Percentiles rank a stretch among this genome's conserved stretches.
phyloP scores from a whole-genome alignment of 1,140 invertebrate genomes.

The Pseudobourletiella spinata region DNA sequence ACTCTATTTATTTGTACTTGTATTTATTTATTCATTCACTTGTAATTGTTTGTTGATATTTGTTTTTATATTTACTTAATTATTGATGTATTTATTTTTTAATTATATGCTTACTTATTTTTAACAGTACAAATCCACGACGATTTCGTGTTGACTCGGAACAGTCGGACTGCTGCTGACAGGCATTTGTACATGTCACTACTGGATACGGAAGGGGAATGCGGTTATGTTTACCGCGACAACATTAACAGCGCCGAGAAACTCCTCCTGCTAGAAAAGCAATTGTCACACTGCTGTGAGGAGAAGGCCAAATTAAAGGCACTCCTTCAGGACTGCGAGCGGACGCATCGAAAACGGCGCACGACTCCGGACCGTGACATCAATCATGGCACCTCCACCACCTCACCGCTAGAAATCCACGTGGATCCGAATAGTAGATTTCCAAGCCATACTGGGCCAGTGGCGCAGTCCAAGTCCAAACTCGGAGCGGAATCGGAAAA shows the following conservation, averaged over 20 bases:
- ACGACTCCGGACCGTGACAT: background rate
- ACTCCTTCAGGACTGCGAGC: constrained; percentile 22
- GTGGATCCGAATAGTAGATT: no score
- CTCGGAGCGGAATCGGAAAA: no score
- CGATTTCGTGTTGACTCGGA: constrained; percentile 13
- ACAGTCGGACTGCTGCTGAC: background rate
- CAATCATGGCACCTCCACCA: no score
- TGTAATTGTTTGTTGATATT: no score
- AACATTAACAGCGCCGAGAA: constrained; percentile 25
- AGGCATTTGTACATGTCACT: constrained; percentile 2
- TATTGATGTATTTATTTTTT: background rate
- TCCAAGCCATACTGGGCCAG: no score
- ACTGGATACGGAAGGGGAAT: constrained; percentile 4
- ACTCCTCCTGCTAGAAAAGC: constrained; percentile 22
- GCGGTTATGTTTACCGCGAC: constrained; percentile 10
- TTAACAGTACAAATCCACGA: constrained; percentile 26
- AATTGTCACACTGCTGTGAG: constrained; percentile 32
- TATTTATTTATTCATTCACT: no score
- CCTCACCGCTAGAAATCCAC: no score
- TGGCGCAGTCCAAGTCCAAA: no score
- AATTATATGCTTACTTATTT: background rate
- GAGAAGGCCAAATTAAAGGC: constrained; percentile 33
- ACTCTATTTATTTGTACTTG: no score
- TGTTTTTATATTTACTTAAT: no score
- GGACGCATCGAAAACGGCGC: background rate